Percentiles rank a stretch among this genome's conserved stretches.
Conservation (phyloP, 2,888 invertebrate genomes). For the Drosophila acutilabella region DNA sequence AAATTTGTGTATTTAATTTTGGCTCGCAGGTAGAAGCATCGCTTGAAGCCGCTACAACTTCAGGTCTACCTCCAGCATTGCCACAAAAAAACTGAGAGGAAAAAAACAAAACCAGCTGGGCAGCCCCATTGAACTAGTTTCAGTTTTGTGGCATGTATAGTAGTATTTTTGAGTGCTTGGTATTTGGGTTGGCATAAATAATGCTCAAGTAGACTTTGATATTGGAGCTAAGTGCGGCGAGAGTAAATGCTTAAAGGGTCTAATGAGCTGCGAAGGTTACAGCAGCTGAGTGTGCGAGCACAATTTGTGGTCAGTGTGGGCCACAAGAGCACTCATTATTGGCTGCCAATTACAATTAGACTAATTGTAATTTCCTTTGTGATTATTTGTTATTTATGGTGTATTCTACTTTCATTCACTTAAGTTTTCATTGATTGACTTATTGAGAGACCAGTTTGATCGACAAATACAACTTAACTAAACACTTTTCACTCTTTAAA, state of each 20-base stretch:
- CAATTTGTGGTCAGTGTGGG: constrained; percentile 43
- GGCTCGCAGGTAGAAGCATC: constrained; percentile 66
- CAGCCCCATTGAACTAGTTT: constrained; percentile 82
- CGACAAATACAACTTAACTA: constrained; percentile 11
- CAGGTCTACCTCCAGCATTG: constrained; percentile 29
- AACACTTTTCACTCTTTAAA: constrained; percentile 37
- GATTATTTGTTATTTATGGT: constrained; percentile 20
- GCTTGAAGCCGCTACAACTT: constrained; percentile 23
- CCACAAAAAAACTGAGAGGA: constrained; percentile 19
- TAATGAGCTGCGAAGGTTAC: constrained; percentile 73
- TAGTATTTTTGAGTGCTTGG: constrained; percentile 54
- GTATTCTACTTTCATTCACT: constrained; percentile 6
- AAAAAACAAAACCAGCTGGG: constrained; percentile 69
- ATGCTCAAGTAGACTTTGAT: constrained; percentile 36
- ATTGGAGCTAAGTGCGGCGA: constrained; percentile 39
- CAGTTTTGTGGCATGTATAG: constrained; percentile 71
- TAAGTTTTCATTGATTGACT: constrained; percentile 24
- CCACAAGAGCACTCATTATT: constrained; percentile 18
- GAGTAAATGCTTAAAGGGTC: constrained; percentile 42
- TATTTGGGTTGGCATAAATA: constrained; percentile 71
- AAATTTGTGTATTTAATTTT: constrained; percentile 69
- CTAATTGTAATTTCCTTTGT: constrained; percentile 22
- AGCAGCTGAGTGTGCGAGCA: constrained; percentile 40
- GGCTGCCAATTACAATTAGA: constrained; percentile 23
- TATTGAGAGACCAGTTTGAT: constrained; percentile 15